These are phyloP conservation scores for Otis tarda DNA, from an alignment of 2,113 vertebrate genomes.

Conservation along the genomic window DNA sequence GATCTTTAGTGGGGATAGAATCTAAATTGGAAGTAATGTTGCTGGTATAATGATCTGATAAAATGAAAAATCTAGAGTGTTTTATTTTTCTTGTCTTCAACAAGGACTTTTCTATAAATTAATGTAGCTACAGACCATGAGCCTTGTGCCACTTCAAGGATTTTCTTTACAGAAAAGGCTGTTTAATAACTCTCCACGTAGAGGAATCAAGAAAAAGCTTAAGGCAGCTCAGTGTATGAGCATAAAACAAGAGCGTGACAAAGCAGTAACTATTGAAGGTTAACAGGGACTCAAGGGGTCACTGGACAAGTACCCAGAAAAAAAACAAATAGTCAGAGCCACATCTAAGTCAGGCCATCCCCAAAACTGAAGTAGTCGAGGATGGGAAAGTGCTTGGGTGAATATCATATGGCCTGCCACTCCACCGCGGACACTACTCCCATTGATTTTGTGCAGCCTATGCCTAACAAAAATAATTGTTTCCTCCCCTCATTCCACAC, in stretches of 20 bases:
- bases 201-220: background rate
- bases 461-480: background rate
- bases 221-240: background rate
- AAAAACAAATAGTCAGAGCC: background rate
- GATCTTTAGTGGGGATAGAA: background rate
- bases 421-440: background rate
- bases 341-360: background rate
- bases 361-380: background rate
- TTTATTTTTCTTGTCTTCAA: constrained; percentile 19
- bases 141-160: constrained; percentile 5
- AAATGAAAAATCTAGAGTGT: constrained; percentile 12
- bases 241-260: background rate
- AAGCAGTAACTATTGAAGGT: background rate
- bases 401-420: background rate
- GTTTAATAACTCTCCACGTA: background rate
- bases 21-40: background rate
- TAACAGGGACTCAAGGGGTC: background rate
- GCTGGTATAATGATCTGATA: background rate
- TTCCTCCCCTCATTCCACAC: background rate
- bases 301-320: background rate
- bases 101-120: constrained; percentile 32
- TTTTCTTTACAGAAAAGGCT: constrained; percentile 3
- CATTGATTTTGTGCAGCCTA: background rate
- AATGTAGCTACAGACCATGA: background rate
- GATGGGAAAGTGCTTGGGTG: background rate